These are phyloP conservation scores for Crypturellus tataupa DNA, from an alignment of 2,797 vertebrate species.

Conservation along the genomic window DNA sequence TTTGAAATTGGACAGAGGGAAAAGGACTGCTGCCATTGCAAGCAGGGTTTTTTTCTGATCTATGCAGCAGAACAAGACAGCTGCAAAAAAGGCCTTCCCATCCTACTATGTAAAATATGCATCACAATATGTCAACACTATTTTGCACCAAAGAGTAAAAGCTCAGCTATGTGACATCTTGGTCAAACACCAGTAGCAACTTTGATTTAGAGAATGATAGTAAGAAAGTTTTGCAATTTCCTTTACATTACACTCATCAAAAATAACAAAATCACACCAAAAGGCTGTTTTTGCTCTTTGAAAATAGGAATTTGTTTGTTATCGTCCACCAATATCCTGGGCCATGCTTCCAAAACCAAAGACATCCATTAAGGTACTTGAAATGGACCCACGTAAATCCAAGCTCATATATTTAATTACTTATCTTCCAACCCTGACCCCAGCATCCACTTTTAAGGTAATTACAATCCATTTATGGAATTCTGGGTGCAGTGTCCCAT, in stretches of 20 bases:
- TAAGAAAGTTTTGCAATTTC: neutral
- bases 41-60: neutral
- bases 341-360: slow-evolving; percentile 18
- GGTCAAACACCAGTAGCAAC: neutral
- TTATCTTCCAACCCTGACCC: neutral
- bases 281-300: neutral
- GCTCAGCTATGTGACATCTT: neutral
- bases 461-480: neutral
- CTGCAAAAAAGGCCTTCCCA: neutral
- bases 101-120: neutral
- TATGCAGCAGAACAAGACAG: neutral
- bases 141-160: neutral
- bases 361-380: neutral
- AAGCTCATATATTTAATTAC: slow-evolving; percentile 19
- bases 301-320: neutral
- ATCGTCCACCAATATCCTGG: neutral
- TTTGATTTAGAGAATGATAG: neutral
- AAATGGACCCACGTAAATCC: neutral
- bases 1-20: neutral
- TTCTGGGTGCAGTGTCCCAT: neutral
- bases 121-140: neutral
- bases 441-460: slow-evolving; percentile 10
- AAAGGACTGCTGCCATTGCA: too few species aligned
- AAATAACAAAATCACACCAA: neutral
- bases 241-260: neutral